A percentile compares a stretch with the other conserved stretches of the same genome.
Evolutionary conservation across 2,797 vertebrate genomes (phyloP).

Genomic region (Leptoclinus maculatus): DNA sequence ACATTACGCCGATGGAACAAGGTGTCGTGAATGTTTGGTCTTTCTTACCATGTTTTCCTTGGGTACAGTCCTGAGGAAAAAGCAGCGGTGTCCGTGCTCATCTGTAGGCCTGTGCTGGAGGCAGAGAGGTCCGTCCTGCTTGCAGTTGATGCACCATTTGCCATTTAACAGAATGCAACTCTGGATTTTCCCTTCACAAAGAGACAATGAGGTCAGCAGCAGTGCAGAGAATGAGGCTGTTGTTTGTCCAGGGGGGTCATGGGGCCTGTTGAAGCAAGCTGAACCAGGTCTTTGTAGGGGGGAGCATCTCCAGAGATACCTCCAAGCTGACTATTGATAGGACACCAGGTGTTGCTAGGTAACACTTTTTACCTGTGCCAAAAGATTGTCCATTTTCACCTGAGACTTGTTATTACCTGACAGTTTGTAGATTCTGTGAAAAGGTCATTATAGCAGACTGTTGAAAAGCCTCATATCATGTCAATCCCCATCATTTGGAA

Average conservation of each 20-base stretch:
- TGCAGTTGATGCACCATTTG: slow-evolving; percentile 71
- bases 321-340: slow-evolving; percentile 74
- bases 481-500: slow-evolving; percentile 71
- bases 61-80: slow-evolving; percentile 52
- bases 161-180: slow-evolving; percentile 86
- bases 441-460: slow-evolving; percentile 85
- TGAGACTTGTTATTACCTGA: slow-evolving; percentile 70
- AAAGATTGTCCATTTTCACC: slow-evolving; percentile 70
- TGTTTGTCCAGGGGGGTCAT: slow-evolving; percentile 83
- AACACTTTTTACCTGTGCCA: slow-evolving; percentile 79
- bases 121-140: slow-evolving; percentile 64
- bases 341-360: slow-evolving; percentile 73
- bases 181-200: slow-evolving; percentile 87
- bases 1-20: slow-evolving; percentile 34
- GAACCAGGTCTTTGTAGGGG: slow-evolving; percentile 83
- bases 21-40: slow-evolving; percentile 28
- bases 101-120: slow-evolving; percentile 65
- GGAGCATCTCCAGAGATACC: slow-evolving; percentile 84
- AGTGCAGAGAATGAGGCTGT: slow-evolving; percentile 87
- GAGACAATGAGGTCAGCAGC: slow-evolving; percentile 89
- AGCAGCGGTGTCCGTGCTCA: slow-evolving; percentile 66
- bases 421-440: slow-evolving; percentile 70
- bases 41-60: slow-evolving; percentile 83
- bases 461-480: slow-evolving; percentile 83
- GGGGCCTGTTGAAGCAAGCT: slow-evolving; percentile 79